These are phyloP conservation scores for Marisa cornuarietis DNA, from an alignment of 1,140 invertebrate genomes.

Conservation along the genomic window DNA sequence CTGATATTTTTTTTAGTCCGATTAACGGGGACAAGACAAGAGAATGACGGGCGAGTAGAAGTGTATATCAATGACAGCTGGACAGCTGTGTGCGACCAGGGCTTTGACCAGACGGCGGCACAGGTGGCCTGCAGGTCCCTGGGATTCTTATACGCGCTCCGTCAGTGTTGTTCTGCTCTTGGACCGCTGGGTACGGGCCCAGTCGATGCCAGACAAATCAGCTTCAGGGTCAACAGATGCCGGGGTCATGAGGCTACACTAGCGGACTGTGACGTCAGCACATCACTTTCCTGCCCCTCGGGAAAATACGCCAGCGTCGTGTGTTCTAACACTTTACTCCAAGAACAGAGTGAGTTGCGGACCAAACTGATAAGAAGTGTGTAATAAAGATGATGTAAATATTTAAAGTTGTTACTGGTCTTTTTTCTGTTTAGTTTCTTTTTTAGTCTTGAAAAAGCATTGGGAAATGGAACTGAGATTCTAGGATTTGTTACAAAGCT, in stretches of 20 bases:
- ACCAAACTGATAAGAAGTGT: no score
- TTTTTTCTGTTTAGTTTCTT: no score
- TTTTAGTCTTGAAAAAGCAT: no score
- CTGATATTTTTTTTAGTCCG: constrained; percentile 28
- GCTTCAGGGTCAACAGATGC: constrained; percentile 38
- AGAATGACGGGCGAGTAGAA: constrained; percentile 43
- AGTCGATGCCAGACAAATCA: constrained; percentile 18
- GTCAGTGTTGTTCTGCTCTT: constrained; percentile 40
- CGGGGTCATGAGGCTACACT: constrained; percentile 29
- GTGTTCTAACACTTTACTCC: constrained; percentile 36
- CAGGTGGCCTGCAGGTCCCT: constrained; percentile 38
- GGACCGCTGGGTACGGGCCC: constrained; percentile 8
- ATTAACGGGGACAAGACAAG: constrained; percentile 31
- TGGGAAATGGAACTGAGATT: no score
- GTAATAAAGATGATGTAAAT: no score
- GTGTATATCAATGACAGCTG: constrained; percentile 40
- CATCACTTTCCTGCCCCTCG: constrained; percentile 25
- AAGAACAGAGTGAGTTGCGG: constrained; percentile 16
- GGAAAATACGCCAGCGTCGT: constrained; percentile 43
- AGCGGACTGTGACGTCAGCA: constrained; percentile 26
- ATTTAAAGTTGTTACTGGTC: no score
- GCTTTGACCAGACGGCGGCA: constrained; percentile 42
- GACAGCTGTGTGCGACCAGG: constrained; percentile 42
- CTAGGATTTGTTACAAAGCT: no score
- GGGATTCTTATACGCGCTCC: constrained; percentile 36